Evolutionary conservation across 2,113 vertebrate species (phyloP), one percentile per base, ranked within the genome.

Genomic region (Hiodon alosoides): DNA sequence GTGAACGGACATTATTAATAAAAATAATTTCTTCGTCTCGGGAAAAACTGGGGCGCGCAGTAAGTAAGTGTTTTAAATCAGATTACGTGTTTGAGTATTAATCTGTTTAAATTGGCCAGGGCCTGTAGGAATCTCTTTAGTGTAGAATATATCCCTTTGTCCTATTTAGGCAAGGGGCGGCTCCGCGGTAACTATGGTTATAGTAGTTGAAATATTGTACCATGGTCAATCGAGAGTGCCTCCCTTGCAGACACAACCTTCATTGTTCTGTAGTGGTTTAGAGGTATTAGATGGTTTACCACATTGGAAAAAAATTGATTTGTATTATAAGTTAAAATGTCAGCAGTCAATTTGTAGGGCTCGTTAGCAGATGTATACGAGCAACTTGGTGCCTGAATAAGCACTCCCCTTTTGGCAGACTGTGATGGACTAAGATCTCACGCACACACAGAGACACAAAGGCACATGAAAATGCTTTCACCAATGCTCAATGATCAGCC

Each of bases 21-120:
- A 67, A 60, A 64, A 60, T 51, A 62, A 58, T 62, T 69, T 69
- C 7, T 7, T 46, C 48, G 9, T 55, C n/a, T 16, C 54, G 57
- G 57, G 67, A 47, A 52, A 62, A 57, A 59, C 74, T 62, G 16
- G 54, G 53, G 31, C 16, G 72, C 60, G 57, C 61, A 14, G 71
- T 60, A 65, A 71, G 73, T 71, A 72, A 69, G 73, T 78, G 76
- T 83, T 79, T 82, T 69, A 70, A 74, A 74, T 74, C 71, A 69
- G 66, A 16, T 59, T 67, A 67, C 64, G 54, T 81, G 79, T 69
- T 5, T 46, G 48, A 72, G 62, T 55, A 70, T 80, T 78, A 78
- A 81, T 16, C 16, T 79, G 54, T 71, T 67, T 80, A 72, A 77
- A 77, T 73, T 80, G 77, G 73, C 77, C 76, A 55, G n/a, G 48